Conservation (phyloP, 2,888 invertebrate species). For the Agonopterix alstromeriana region DNA sequence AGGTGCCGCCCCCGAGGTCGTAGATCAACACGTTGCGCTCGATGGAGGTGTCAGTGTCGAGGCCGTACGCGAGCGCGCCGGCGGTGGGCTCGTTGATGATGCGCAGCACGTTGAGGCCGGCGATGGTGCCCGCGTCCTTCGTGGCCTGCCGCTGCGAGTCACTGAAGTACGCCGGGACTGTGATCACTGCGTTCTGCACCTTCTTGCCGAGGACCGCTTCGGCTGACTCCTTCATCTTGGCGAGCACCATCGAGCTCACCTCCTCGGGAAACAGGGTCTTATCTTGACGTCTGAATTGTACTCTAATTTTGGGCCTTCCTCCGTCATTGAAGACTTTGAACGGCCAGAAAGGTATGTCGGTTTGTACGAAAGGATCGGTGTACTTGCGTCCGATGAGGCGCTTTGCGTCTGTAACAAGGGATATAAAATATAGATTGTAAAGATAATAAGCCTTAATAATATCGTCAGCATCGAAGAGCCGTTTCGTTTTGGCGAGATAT, state of each 20-base stretch:
- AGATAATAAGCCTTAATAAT: too few species aligned
- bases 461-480: too few species aligned
- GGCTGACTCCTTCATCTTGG: constrained; percentile 75
- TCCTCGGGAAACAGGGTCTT: constrained; percentile 80
- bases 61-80: constrained; percentile 50
- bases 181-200: constrained; percentile 81
- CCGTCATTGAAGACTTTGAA: constrained; percentile 79
- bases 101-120: constrained; percentile 59
- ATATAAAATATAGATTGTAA: not conserved
- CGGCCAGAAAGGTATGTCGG: constrained; percentile 87
- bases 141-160: constrained; percentile 81
- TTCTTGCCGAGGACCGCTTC: constrained; percentile 79
- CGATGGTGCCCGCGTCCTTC: constrained; percentile 83
- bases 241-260: constrained; percentile 77
- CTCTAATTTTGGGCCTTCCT: constrained; percentile 79
- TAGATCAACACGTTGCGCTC: constrained; percentile 42
- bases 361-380: constrained; percentile 81
- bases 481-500: too few species aligned
- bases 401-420: constrained; percentile 74
- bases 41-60: constrained; percentile 27
- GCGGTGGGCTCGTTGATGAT: constrained; percentile 56
- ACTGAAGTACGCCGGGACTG: constrained; percentile 85
- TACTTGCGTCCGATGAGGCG: constrained; percentile 85
- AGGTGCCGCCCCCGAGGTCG: constrained; percentile 55
- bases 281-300: constrained; percentile 75